These are phyloP conservation scores for Synchiropus splendidus DNA, from an alignment of 2,113 vertebrate genomes.

Conservation along the genomic window DNA sequence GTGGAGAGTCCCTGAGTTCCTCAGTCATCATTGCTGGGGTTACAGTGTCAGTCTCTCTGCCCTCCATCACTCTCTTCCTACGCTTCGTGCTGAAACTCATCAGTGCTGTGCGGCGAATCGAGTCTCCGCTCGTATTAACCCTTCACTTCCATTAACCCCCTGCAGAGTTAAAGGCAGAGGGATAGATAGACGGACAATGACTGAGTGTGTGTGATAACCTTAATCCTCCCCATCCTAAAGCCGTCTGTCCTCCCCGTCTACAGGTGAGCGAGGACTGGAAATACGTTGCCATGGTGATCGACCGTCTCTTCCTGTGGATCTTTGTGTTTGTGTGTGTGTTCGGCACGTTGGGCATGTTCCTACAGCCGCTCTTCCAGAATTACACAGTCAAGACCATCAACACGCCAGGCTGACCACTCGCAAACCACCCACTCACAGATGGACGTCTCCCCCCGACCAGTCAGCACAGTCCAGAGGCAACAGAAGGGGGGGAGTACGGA, in stretches of 20 bases:
- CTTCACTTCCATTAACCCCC: slow-evolving; percentile 51
- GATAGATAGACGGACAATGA: slow-evolving; percentile 1
- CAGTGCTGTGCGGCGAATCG: slow-evolving; percentile 50
- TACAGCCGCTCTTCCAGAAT: slow-evolving; percentile 95
- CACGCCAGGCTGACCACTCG: slow-evolving; percentile 60
- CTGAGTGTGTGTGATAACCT: slow-evolving; percentile 6
- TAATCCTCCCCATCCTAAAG: slow-evolving; percentile 25
- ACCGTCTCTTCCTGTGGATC: slow-evolving; percentile 95
- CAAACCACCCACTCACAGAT: slow-evolving; percentile 10
- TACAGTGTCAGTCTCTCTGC: slow-evolving; percentile 28
- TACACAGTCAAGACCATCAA: slow-evolving; percentile 77
- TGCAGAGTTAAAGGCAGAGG: slow-evolving; percentile 1
- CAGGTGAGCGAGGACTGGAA: slow-evolving; percentile 99
- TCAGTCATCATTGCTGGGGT: slow-evolving; percentile 34
- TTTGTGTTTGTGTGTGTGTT: slow-evolving; percentile 92
- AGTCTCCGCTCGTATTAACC: slow-evolving; percentile 64
- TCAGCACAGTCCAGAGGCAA: slow-evolving; percentile 34
- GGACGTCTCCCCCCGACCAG: slow-evolving; percentile 44
- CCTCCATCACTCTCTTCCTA: slow-evolving; percentile 20
- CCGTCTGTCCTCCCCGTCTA: neutral
- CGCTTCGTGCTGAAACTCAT: slow-evolving; percentile 48
- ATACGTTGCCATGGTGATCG: slow-evolving; percentile 96
- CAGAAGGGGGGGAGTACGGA: slow-evolving; percentile 15
- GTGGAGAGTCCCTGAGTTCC: no score
- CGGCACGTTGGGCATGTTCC: slow-evolving; percentile 90